Percentiles rank a stretch among this genome's conserved stretches.
Conservation (phyloP, 2,113 vertebrate genomes). For the Bungarus multicinctus region DNA sequence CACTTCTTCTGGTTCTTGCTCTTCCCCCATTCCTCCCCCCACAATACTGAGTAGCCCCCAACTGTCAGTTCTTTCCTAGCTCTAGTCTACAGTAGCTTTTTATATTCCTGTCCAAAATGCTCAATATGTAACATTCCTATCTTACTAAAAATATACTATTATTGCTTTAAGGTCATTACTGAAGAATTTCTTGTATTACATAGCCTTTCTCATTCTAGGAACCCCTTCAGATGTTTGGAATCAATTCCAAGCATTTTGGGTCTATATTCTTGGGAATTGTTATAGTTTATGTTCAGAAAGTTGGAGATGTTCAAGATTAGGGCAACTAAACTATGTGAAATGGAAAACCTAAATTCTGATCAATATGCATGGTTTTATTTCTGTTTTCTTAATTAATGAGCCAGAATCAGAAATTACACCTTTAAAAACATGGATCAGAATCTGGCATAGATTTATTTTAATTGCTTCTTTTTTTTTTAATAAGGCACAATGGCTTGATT, state of each 20-base stretch:
- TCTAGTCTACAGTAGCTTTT: neutral
- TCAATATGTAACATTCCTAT: neutral
- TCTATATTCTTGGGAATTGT: neutral
- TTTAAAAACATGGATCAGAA: neutral
- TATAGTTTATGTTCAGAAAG: neutral
- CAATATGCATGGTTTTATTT: neutral
- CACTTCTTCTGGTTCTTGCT: neutral
- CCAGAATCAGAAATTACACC: neutral
- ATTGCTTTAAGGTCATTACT: neutral
- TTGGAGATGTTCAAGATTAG: neutral
- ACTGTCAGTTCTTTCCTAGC: neutral
- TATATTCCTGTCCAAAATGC: neutral
- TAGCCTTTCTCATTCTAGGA: neutral
- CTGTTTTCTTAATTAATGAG: neutral
- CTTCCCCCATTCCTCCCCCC: neutral
- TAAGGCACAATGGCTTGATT: neutral
- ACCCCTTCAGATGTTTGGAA: neutral
- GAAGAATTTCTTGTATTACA: neutral
- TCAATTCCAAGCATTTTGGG: neutral
- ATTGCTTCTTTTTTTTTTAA: neutral
- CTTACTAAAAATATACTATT: neutral
- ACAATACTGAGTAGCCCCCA: neutral
- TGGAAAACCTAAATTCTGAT: neutral
- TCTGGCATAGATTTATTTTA: neutral
- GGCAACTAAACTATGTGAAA: neutral